Evolutionary conservation across 2,113 vertebrate genomes (phyloP), one percentile per base, ranked within the genome.

Genomic region (Cygnus buccinator): DNA sequence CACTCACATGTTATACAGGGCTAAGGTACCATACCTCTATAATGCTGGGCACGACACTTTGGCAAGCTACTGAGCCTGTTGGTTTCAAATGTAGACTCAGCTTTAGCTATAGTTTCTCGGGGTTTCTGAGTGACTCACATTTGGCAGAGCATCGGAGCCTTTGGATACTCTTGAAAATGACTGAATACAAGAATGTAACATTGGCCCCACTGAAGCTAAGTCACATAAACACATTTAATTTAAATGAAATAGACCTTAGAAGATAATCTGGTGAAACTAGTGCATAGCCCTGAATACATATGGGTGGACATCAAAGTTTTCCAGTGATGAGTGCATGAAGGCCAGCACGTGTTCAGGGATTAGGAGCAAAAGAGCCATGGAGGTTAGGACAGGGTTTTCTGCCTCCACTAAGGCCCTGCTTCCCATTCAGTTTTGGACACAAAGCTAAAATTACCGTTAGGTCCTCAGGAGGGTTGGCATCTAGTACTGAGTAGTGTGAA

Each of bases 181-280:
- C 39, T 3, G 1, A 80, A 68, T 54, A 43, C 29, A 77, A 72
- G 62, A 72, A 84, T 1, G 2, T 35, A 87, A 20, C 43, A 43
- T 13, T 78, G 52, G 57, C 31, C 61, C 67, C 77, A 89, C 71
- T 62, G 78, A 93, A 94, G 77, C 81, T 89, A 93, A 84, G 73
- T 95, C 74, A 59, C 61, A 91, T 89, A 86, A 95, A 79, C 11
- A 76, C 79, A 85, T 90, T 52, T 92, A 90, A 93, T 93, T 93
- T 92, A 37, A 88, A 86, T 62, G 29, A 94, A 91, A 91, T 39
- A 85, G 22, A 41, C 35, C 72, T 83, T 54, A 6, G 22, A 88
- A 74, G 59, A 66, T 54, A 58, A 83, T 92, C 88, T 66, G 82
- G 82, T 83, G 41, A 93, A 95, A 74, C 23, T 13, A n/a, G 29